phyloP scores from a whole-genome alignment of 2,113 vertebrate species.

The Pelobates fuscus region DNA sequence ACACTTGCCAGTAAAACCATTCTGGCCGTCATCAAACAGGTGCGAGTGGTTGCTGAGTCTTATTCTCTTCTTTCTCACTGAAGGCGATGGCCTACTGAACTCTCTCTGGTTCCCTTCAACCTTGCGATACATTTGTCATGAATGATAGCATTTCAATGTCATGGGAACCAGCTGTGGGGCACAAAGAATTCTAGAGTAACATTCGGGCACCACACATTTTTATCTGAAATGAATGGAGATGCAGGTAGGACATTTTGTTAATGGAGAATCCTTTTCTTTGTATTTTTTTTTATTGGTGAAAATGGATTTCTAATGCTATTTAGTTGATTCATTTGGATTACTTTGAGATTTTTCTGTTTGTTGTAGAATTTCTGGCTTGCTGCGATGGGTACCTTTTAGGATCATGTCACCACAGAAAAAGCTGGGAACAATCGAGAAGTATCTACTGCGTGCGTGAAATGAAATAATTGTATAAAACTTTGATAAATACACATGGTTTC shows the following conservation, averaged over 20 bases:
- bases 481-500: no score
- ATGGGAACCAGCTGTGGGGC: constrained; percentile 68
- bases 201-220: constrained; percentile 60
- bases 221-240: constrained; percentile 56
- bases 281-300: background rate
- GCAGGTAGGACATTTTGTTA: constrained; percentile 57
- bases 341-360: no score
- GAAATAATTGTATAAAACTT: no score
- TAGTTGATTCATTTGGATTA: no score
- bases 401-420: no score
- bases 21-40: constrained; percentile 70
- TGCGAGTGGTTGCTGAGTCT: constrained; percentile 71
- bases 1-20: constrained; percentile 68
- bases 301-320: no score
- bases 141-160: constrained; percentile 80
- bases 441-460: no score
- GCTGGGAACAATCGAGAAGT: no score
- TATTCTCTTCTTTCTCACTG: constrained; percentile 69
- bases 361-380: no score
- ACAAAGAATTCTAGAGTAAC: constrained; percentile 57
- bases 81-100: constrained; percentile 67
- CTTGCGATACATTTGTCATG: constrained; percentile 71
- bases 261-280: background rate
- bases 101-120: constrained; percentile 68
- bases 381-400: no score